A percentile compares a stretch with the other conserved stretches of the same genome.
Evolutionary conservation across 2,113 vertebrate species (phyloP).

Genomic region (Indicator indicator): DNA sequence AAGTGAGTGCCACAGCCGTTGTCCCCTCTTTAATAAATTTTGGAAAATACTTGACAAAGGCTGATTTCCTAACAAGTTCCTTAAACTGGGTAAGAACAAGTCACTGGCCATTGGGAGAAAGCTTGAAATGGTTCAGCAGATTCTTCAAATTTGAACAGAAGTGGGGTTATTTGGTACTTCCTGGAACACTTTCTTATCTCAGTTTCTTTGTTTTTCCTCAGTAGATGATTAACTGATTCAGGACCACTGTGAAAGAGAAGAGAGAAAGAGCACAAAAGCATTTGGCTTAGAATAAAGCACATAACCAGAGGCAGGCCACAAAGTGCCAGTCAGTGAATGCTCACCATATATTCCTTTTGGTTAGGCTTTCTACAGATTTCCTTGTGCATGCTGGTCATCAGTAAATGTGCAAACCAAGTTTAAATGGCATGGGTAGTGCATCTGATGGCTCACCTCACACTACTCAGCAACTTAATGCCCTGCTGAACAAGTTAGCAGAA

Average conservation of each 20-base stretch:
- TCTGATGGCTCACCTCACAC: neutral
- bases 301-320: neutral
- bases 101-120: neutral
- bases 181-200: neutral
- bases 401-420: neutral
- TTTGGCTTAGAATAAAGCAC: neutral
- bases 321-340: neutral
- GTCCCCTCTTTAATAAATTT: neutral
- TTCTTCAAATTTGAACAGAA: neutral
- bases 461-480: neutral
- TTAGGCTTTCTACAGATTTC: neutral
- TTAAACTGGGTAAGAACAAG: neutral
- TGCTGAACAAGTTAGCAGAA: neutral
- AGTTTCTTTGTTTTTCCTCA: neutral
- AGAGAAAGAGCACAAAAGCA: neutral
- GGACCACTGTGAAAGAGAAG: neutral
- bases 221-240: neutral
- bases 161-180: neutral
- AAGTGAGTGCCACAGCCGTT: neutral
- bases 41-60: neutral
- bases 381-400: too few species aligned
- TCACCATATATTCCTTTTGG: neutral
- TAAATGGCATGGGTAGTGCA: accelerated
- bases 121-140: neutral
- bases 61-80: neutral